phyloP scores from a whole-genome alignment of 2,888 invertebrate species.

The Caenorhabditis drosophilae region DNA sequence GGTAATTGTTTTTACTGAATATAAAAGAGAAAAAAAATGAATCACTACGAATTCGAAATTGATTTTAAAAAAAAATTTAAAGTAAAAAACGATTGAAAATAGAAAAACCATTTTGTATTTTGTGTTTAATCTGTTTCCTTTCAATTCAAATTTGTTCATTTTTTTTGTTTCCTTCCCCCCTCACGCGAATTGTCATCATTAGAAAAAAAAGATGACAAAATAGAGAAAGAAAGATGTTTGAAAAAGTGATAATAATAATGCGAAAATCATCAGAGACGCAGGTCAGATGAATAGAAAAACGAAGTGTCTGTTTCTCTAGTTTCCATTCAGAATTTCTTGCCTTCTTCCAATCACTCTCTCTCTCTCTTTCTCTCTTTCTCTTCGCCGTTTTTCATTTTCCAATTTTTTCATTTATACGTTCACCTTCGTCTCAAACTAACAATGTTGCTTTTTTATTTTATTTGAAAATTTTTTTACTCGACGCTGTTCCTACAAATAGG shows the following conservation, averaged over 20 bases:
- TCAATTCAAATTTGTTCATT: neutral
- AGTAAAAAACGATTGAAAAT: no score
- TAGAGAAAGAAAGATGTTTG: neutral
- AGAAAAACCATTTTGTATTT: no score
- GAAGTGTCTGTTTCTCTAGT: neutral
- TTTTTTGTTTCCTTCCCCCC: neutral
- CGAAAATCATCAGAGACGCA: no score
- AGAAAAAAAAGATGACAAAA: neutral
- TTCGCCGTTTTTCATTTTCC: neutral
- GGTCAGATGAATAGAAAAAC: no score
- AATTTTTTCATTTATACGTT: neutral
- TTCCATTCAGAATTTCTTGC: neutral
- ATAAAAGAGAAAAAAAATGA: neutral
- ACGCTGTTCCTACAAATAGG: no score
- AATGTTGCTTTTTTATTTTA: no score
- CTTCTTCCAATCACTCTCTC: no score
- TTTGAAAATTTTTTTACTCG: no score
- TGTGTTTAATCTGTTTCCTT: no score
- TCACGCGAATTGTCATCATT: slow-evolving; percentile 1
- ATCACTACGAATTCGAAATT: neutral
- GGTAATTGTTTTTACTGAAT: slow-evolving; percentile 4
- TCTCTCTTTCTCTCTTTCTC: neutral
- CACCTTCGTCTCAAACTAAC: no score
- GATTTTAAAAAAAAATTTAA: neutral
- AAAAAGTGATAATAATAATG: neutral